Percentiles rank a stretch among this genome's conserved stretches.
phyloP scores from a whole-genome alignment of 2,888 invertebrate genomes.

The Dicyrtoma fusca region DNA sequence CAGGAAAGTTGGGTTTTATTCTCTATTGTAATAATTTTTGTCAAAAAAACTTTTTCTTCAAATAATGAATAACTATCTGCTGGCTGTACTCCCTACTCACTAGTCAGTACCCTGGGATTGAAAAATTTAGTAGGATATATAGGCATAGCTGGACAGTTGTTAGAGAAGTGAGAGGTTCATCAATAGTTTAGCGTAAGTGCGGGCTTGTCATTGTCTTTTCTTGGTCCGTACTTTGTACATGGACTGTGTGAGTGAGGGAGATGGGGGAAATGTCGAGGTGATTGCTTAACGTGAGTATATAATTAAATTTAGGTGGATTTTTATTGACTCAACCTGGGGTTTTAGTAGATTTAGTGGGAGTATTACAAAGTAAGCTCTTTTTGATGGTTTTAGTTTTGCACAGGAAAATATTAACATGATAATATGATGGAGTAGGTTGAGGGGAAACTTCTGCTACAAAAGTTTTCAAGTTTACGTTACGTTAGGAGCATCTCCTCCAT shows the following conservation, averaged over 20 bases:
- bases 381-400: constrained; percentile 32
- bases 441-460: constrained; percentile 20
- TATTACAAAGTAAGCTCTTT: constrained; percentile 20
- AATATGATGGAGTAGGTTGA: constrained; percentile 27
- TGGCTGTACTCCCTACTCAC: too few species aligned
- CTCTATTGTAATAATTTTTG: too few species aligned
- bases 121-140: too few species aligned
- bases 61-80: neutral
- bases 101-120: too few species aligned
- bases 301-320: constrained; percentile 20
- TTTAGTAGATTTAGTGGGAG: constrained; percentile 22
- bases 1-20: constrained; percentile 72
- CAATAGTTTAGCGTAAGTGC: too few species aligned
- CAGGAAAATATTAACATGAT: constrained; percentile 30
- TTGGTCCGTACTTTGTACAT: neutral
- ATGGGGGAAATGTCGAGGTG: constrained; percentile 20
- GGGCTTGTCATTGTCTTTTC: neutral
- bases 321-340: constrained; percentile 29
- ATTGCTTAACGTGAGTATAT: constrained; percentile 8
- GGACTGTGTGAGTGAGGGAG: neutral
- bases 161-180: too few species aligned
- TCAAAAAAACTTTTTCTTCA: neutral
- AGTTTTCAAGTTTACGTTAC: constrained; percentile 11
- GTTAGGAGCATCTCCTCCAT: neutral
- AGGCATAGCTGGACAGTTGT: too few species aligned